phyloP scores from a whole-genome alignment of 2,797 vertebrate species.

The Sarcophilus harrisii region DNA sequence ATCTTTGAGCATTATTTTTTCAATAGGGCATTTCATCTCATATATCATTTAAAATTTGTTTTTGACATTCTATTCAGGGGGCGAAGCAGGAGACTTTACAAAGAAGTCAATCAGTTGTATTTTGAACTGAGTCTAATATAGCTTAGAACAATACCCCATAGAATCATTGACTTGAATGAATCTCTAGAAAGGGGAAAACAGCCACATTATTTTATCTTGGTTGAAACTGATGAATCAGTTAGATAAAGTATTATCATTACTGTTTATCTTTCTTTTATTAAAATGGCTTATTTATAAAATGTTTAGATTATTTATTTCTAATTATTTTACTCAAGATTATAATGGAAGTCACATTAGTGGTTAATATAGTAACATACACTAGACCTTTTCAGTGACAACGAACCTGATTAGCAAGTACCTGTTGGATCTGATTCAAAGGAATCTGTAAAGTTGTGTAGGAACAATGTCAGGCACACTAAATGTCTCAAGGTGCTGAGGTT shows the following conservation, averaged over 20 bases:
- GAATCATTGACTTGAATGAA: background rate
- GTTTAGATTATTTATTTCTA: background rate
- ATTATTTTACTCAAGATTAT: background rate
- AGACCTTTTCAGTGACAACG: background rate
- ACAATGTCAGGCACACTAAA: background rate
- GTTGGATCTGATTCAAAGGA: background rate
- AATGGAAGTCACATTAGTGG: background rate
- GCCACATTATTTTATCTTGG: background rate
- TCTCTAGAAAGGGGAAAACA: background rate
- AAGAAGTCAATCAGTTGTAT: background rate
- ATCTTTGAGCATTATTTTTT: slow-evolving; percentile 19
- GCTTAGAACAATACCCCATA: background rate
- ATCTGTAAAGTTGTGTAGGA: background rate
- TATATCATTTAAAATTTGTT: slow-evolving; percentile 60
- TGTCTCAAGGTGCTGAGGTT: background rate
- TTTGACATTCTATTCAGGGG: slow-evolving; percentile 28
- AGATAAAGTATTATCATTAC: background rate
- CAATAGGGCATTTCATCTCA: slow-evolving; percentile 20
- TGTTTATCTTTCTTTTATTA: background rate
- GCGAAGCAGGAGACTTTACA: background rate
- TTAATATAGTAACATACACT: background rate
- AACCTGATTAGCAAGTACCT: background rate
- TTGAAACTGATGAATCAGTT: background rate
- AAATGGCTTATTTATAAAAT: slow-evolving; percentile 35
- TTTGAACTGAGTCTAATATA: background rate